Evolutionary conservation across 2,888 invertebrate species (phyloP), one percentile per base, ranked within the genome.

Genomic region (Amblyjoppa proteus): DNA sequence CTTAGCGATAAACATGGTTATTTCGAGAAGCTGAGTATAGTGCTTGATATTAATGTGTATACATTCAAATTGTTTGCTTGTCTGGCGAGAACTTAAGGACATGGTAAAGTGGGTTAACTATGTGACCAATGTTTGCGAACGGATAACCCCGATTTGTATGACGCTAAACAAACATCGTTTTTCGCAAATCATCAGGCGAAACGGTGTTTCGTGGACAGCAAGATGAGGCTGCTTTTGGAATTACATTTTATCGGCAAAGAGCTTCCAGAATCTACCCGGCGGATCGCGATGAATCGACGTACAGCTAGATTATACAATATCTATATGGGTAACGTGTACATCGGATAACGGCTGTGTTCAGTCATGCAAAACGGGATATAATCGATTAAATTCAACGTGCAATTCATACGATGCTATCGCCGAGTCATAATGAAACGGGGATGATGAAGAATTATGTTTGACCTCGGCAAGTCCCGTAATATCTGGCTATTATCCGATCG

Each of bases 381-480:
- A 51, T 31, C 16, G 34, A 73, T 38, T 73, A 5, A 73, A 73
- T 73, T 53, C 28, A 73, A 25, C n/a, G 31, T 9, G 0, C 20
- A 51, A 31, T 51, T 71, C 28, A 71, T 16, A 20, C n/a, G 34
- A 20, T 71, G 6, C 2, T n/a, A 70, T 25, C 13, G 53, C 1
- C 58, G 25, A 28, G 25, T 25, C 58, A 11, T 25, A 13, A 58
- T 58, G 58, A 58, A 25, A 58, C 28, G 58, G 58, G 58, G 28
- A 28, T 58, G 58, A 58, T 28, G 58, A 28, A 58, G 58, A 58
- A 58, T 58, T 58, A 58, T 58, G 58, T 28, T 58, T 58, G 28
- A 25, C 58, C 58, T 11, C 58, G 11, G 11, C 58, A 28, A 58
- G 28, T 58, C 58, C 13, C 58, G 58, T 58, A 58, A 28, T 28